phyloP scores from a whole-genome alignment of 2,113 vertebrate genomes.

The Burhinus bistriatus region DNA sequence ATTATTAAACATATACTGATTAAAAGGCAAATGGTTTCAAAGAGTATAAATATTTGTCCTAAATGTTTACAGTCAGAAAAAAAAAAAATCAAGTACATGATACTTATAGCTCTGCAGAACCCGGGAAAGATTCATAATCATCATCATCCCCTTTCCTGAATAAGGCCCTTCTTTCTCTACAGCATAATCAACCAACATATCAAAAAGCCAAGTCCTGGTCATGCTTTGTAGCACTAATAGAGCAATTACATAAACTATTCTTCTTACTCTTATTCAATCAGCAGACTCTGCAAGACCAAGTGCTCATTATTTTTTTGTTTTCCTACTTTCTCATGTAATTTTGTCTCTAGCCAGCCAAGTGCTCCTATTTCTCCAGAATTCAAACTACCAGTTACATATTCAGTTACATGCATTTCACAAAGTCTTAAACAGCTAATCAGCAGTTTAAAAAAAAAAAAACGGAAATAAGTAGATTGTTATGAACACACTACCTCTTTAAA shows the following conservation, averaged over 20 bases:
- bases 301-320: background rate
- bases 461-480: background rate
- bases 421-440: background rate
- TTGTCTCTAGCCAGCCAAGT: background rate
- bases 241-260: conserved; percentile 23
- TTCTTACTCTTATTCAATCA: background rate
- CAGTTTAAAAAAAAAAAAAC: background rate
- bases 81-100: background rate
- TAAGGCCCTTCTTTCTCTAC: background rate
- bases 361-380: background rate
- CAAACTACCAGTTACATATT: background rate
- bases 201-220: background rate
- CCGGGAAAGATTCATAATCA: background rate
- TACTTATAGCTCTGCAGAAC: background rate
- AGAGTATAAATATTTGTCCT: background rate
- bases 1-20: background rate
- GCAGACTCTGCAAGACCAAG: background rate
- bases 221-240: conserved; percentile 2
- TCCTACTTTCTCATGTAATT: background rate
- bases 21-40: background rate
- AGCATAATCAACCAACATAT: background rate
- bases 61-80: background rate
- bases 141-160: background rate
- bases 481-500: background rate
- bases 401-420: background rate